phyloP scores from a whole-genome alignment of 2,113 vertebrate genomes.

The Solea senegalensis region DNA sequence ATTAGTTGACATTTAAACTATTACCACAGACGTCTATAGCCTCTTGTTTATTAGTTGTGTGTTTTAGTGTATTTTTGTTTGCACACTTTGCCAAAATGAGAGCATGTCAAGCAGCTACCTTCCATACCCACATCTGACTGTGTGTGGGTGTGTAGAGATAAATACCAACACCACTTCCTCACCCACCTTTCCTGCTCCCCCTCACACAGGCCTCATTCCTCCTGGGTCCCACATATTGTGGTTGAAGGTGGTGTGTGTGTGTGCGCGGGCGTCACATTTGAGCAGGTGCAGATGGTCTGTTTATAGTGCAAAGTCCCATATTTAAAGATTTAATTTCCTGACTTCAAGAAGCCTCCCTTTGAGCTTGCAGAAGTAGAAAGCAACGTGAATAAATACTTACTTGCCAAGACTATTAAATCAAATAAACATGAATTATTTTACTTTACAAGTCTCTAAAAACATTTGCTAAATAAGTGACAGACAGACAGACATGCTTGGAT shows the following conservation, averaged over 20 bases:
- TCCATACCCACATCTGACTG: slow-evolving; percentile 45
- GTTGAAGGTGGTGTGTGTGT: neutral
- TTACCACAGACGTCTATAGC: no score
- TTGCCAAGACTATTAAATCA: no score
- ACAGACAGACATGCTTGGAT: neutral
- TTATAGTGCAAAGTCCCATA: slow-evolving; percentile 39
- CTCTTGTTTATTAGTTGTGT: neutral
- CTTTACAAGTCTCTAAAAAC: no score
- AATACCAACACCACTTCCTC: slow-evolving; percentile 67
- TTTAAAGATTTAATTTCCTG: slow-evolving; percentile 63
- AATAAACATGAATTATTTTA: no score
- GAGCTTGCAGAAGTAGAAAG: no score
- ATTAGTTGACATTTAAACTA: no score
- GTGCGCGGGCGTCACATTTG: slow-evolving; percentile 1
- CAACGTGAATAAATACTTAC: no score
- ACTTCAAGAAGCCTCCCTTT: neutral
- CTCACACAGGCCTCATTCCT: slow-evolving; percentile 51
- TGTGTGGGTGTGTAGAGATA: slow-evolving; percentile 43
- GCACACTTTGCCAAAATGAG: slow-evolving; percentile 21
- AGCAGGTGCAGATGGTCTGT: slow-evolving; percentile 57
- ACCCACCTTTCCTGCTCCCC: slow-evolving; percentile 63
- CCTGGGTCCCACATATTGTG: slow-evolving; percentile 36
- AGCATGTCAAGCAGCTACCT: slow-evolving; percentile 9
- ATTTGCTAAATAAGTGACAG: no score
- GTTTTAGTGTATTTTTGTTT: neutral